Percentiles rank a stretch among this genome's conserved stretches.
Evolutionary conservation across 1,140 invertebrate species (phyloP).

Genomic region (Drosophila virilis): DNA sequence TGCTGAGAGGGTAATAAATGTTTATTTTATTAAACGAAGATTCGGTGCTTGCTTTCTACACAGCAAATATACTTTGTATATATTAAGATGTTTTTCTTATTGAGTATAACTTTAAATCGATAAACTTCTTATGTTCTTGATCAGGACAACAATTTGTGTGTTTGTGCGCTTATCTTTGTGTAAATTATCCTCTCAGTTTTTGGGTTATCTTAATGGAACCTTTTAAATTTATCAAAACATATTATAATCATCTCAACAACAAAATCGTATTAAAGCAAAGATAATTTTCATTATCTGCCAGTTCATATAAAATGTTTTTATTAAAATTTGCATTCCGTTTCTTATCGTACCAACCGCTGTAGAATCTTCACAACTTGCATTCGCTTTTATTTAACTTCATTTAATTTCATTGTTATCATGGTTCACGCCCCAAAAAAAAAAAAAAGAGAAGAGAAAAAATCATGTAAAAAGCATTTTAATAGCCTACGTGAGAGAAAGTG

Average conservation of each 20-base stretch:
- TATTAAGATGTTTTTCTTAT: too few relatives aligned
- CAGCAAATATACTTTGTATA: too few relatives aligned
- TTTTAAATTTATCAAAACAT: too few relatives aligned
- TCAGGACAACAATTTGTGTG: too few relatives aligned
- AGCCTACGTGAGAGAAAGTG: constrained; percentile 80
- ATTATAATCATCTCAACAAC: not conserved
- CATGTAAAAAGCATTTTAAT: constrained; percentile 47
- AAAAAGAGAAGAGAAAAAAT: not conserved
- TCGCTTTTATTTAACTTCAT: constrained; percentile 39
- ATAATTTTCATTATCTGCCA: not conserved
- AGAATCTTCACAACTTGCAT: constrained; percentile 23
- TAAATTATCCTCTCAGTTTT: too few relatives aligned
- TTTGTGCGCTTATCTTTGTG: too few relatives aligned
- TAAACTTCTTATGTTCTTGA: too few relatives aligned
- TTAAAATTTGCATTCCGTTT: not conserved
- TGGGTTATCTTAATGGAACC: too few relatives aligned
- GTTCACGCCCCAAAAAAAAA: constrained; percentile 53
- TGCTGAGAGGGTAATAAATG: not conserved
- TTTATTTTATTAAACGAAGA: not conserved
- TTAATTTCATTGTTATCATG: constrained; percentile 44
- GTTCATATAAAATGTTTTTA: not conserved
- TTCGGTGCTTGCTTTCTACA: not conserved
- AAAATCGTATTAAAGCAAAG: not conserved
- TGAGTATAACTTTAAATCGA: too few relatives aligned
- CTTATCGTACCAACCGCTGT: not conserved